These are phyloP conservation scores for Apteryx mantelli DNA, from an alignment of 2,113 vertebrate species.

Conservation along the genomic window DNA sequence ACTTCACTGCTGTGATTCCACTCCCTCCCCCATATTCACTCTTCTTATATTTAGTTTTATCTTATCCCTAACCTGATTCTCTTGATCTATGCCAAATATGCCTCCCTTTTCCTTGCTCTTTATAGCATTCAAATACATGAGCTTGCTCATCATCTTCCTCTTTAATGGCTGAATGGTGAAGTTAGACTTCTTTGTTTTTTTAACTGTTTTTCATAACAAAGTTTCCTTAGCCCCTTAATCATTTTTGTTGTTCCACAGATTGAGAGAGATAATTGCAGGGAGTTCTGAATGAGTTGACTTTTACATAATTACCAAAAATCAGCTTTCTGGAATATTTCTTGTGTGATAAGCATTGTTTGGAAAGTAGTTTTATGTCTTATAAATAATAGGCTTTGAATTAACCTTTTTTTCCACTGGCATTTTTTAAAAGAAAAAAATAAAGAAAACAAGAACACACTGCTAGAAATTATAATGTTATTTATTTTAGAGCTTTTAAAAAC, in stretches of 20 bases:
- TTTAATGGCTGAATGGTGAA: not conserved
- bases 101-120: not conserved
- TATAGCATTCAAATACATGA: not conserved
- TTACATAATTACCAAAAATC: not conserved
- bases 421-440: not conserved
- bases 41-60: not conserved
- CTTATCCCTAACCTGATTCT: not conserved
- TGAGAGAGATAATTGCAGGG: not conserved
- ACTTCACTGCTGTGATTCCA: not conserved
- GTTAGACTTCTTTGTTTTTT: not conserved
- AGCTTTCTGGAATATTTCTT: constrained; percentile 32
- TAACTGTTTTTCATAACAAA: not conserved
- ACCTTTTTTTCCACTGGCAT: not conserved
- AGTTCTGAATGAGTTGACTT: not conserved
- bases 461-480: constrained; percentile 34
- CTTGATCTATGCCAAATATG: not conserved
- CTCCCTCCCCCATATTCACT: not conserved
- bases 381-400: constrained; percentile 13
- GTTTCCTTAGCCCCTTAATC: not conserved
- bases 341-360: not conserved
- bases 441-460: not conserved
- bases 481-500: not conserved
- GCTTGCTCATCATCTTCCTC: not conserved
- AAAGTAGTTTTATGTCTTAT: constrained; percentile 40
- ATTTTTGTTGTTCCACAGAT: not conserved